phyloP scores from a whole-genome alignment of 2,797 vertebrate species.

The Harpagifer antarcticus region DNA sequence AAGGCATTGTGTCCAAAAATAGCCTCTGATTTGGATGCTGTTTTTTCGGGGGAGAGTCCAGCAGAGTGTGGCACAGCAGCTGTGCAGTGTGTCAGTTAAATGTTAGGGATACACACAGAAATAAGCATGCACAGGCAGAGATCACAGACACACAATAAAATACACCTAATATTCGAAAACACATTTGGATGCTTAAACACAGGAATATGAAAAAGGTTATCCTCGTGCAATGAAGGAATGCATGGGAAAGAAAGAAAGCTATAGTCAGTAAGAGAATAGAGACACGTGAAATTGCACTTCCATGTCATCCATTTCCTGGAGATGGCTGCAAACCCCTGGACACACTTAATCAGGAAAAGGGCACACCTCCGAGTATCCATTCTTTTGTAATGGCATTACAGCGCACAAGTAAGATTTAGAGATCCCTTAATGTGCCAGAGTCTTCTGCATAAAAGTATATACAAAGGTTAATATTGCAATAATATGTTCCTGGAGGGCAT shows the following conservation, averaged over 20 bases:
- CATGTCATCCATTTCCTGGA: conserved; percentile 82
- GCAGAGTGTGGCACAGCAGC: conserved; percentile 47
- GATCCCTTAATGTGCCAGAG: conserved; percentile 89
- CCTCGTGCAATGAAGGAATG: conserved; percentile 31
- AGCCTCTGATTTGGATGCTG: conserved; percentile 64
- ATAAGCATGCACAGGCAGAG: conserved; percentile 8
- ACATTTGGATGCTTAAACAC: background rate
- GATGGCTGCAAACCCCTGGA: conserved; percentile 85
- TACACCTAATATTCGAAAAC: background rate
- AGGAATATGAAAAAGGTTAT: conserved; percentile 37
- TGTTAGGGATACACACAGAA: conserved; percentile 25
- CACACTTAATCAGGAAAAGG: conserved; percentile 89
- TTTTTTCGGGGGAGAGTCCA: conserved; percentile 41
- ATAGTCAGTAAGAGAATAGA: conserved; percentile 70
- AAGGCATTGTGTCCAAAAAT: conserved; percentile 75
- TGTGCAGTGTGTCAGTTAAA: conserved; percentile 57
- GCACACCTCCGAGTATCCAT: conserved; percentile 88
- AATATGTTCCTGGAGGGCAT: conserved; percentile 93
- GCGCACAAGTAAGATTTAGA: conserved; percentile 89
- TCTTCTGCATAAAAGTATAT: conserved; percentile 93
- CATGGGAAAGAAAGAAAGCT: conserved; percentile 50
- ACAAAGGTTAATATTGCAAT: conserved; percentile 93
- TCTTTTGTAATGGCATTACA: conserved; percentile 88
- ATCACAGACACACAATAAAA: conserved; percentile 12
- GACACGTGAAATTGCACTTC: conserved; percentile 78